A percentile compares a stretch with the other conserved stretches of the same genome.
phyloP scores from a whole-genome alignment of 2,113 vertebrate genomes.

The Chlorodrepanis virens region DNA sequence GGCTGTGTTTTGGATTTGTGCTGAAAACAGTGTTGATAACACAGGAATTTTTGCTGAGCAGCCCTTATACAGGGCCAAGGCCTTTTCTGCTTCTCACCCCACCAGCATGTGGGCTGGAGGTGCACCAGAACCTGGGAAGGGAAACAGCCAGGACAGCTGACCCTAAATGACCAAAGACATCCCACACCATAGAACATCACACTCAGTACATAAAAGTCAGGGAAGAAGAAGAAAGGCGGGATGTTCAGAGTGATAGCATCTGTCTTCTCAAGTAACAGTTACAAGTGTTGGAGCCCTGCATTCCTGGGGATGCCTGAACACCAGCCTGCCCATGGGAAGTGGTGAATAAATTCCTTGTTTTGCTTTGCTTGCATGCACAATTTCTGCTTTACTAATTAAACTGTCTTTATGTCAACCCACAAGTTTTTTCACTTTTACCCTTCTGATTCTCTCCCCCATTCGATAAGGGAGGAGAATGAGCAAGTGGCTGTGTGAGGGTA shows the following conservation, averaged over 20 bases:
- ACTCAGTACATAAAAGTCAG: background rate
- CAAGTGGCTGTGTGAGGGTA: background rate
- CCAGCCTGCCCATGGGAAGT: background rate
- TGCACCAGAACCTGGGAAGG: background rate
- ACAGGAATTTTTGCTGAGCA: background rate
- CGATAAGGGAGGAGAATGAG: background rate
- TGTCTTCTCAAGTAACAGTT: background rate
- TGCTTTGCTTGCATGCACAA: background rate
- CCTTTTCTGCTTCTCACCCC: background rate
- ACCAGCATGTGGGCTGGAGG: background rate
- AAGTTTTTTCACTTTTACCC: background rate
- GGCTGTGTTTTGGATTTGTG: background rate
- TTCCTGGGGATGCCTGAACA: background rate
- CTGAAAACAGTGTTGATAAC: background rate
- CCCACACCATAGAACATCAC: background rate
- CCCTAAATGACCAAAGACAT: background rate
- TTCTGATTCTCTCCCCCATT: background rate
- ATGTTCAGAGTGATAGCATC: rapidly evolving
- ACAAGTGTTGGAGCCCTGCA: background rate
- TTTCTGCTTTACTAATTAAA: background rate
- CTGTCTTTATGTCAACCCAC: background rate
- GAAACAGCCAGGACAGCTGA: background rate
- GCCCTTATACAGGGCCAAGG: background rate
- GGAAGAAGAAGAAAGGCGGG: background rate
- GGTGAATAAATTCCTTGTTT: background rate